Evolutionary conservation across 64 coral and sea anemone genomes (phyloP), one percentile per base, ranked within the genome.

Genomic region (Catalaphyllia jardinei): DNA sequence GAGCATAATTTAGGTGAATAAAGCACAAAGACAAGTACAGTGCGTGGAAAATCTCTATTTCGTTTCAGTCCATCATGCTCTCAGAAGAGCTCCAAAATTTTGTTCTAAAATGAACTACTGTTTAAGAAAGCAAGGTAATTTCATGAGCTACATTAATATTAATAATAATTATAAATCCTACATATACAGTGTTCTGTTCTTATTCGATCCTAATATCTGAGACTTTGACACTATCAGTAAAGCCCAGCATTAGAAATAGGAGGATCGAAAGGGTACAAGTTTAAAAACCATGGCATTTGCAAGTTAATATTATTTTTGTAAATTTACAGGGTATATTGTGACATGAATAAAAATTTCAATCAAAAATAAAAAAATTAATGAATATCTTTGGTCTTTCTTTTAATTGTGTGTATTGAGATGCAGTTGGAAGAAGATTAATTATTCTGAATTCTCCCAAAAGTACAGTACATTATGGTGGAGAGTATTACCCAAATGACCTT

Each of bases 291-390:
- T 33, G 81, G 22, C 22, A 10, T 49, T 71, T 22, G 24, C 50
- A 10, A 71, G 24, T 71, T 29, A 35, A 35, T 35, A 6, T 71
- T 29, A 15, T n/a, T 57, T 0, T 13, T 57, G 54, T 60, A 27
- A 69, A 39, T 69, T 85, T 28, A 71, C 15, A 71, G 79, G 19
- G 20, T 83, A 65, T 29, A 72, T 63, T 50, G 63, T 85, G 81
- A 51, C 61, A 85, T 85, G 81, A 71, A 85, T 85, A 85, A 85
- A 85, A 85, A 85, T 71, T 71, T 85, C 62, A 85, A 85, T 85
- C 62, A 85, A 83, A 83, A 83, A 65, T 65, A 55, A 80, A 80
- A 85, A 80, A 80, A 52, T 71, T 27, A 65, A 46, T 85, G 62
- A 51, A 49, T 69, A 69, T 85, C 62, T 85, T 85, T 39, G 24